phyloP scores from a whole-genome alignment of 2,797 vertebrate genomes.

The Dendrocincla fuliginosa region DNA sequence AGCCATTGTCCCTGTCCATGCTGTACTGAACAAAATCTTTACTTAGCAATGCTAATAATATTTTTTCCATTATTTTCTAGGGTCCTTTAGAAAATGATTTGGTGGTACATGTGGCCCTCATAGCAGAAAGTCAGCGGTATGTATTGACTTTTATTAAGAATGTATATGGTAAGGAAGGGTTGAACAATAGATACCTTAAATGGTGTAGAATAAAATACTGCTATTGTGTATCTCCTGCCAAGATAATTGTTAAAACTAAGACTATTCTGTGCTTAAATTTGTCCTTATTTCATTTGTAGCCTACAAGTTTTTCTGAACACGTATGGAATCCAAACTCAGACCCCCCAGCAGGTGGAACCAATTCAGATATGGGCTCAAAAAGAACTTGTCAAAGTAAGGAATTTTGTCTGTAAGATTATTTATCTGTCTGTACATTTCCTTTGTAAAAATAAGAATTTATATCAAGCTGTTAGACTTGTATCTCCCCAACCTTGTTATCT shows the following conservation, averaged over 20 bases:
- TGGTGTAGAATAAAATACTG: background rate
- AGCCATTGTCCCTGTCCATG: background rate
- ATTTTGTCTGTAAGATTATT: background rate
- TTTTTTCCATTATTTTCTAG: slow-evolving; percentile 72
- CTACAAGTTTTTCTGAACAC: slow-evolving; percentile 98
- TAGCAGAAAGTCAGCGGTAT: slow-evolving; percentile 97
- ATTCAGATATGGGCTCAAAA: slow-evolving; percentile 99
- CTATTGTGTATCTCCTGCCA: background rate
- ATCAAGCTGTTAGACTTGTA: background rate
- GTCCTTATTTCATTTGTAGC: slow-evolving; percentile 65
- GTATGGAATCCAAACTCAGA: slow-evolving; percentile 96
- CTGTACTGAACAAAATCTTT: background rate
- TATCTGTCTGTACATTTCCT: background rate
- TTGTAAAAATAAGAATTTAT: background rate
- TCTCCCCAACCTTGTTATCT: background rate
- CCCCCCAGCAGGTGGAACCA: slow-evolving; percentile 96
- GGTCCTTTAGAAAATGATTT: slow-evolving; percentile 95
- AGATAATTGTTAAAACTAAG: background rate
- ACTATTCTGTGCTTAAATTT: background rate
- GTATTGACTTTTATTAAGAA: background rate
- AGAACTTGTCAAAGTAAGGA: slow-evolving; percentile 93
- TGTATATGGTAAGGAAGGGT: background rate
- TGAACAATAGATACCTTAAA: background rate
- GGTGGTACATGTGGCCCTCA: slow-evolving; percentile 90
- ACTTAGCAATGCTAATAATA: background rate